Percentiles rank a stretch among this genome's conserved stretches.
Conservation (phyloP, 30 jellyfish, hydroid and myxozoan genomes). For the Sanderia malayensis region DNA sequence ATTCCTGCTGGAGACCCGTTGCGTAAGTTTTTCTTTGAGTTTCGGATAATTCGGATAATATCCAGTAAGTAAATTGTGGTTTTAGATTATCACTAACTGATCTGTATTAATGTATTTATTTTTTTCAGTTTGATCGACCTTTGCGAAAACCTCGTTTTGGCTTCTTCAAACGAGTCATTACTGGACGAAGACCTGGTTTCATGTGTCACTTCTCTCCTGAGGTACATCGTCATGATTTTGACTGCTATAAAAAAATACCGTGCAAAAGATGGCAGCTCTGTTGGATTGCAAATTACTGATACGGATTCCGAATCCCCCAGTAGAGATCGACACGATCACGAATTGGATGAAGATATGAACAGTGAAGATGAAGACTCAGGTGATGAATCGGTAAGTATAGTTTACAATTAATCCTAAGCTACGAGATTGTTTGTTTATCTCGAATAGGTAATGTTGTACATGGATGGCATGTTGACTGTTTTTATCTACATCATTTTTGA, state of each 20-base stretch:
- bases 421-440: too few relatives aligned
- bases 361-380: conserved; percentile 72
- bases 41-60: too few relatives aligned
- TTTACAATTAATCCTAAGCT: too few relatives aligned
- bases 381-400: conserved; percentile 78
- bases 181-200: conserved; percentile 34
- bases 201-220: conserved; percentile 28
- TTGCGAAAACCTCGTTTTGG: neutral
- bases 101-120: too few relatives aligned
- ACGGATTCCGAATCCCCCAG: conserved; percentile 30
- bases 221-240: conserved; percentile 23
- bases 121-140: neutral
- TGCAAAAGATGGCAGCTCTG: conserved; percentile 26
- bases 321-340: conserved; percentile 39
- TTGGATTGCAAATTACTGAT: conserved; percentile 24
- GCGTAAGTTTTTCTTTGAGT: neutral
- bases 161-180: neutral
- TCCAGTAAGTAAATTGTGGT: too few relatives aligned
- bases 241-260: conserved; percentile 24
- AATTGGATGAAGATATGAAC: conserved; percentile 37
- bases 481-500: too few relatives aligned
- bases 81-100: too few relatives aligned
- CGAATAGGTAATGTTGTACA: too few relatives aligned
- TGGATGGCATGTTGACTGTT: too few relatives aligned
- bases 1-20: neutral